Conservation (phyloP, 2,797 vertebrate genomes). For the Fistularia commersonii region DNA sequence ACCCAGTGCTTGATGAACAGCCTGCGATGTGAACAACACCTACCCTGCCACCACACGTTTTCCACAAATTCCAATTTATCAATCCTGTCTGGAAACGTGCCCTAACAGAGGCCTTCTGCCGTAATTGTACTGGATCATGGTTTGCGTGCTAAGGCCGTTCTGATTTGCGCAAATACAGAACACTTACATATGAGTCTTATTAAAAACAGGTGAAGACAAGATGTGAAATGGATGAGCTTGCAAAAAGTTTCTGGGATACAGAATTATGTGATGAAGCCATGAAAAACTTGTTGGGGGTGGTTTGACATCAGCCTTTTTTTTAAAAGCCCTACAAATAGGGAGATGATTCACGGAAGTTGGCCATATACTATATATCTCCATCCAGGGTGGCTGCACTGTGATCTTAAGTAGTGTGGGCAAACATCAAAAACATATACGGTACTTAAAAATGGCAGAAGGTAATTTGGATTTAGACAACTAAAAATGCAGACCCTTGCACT, state of each 20-base stretch:
- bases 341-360: too few relatives aligned
- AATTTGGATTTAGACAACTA: too few relatives aligned
- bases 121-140: constrained; percentile 39
- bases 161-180: constrained; percentile 48
- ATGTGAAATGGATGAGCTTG: constrained; percentile 29
- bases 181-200: constrained; percentile 49
- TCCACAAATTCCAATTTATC: constrained; percentile 59
- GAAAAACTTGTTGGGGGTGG: not conserved
- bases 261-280: constrained; percentile 1
- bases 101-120: constrained; percentile 34
- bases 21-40: constrained; percentile 54
- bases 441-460: too few relatives aligned
- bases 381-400: too few relatives aligned
- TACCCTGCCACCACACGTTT: constrained; percentile 47
- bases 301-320: not conserved
- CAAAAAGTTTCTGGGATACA: constrained; percentile 1
- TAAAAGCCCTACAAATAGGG: not conserved
- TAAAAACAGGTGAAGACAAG: constrained; percentile 37
- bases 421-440: too few relatives aligned
- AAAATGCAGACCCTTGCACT: too few relatives aligned
- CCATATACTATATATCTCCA: too few relatives aligned
- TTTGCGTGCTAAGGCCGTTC: constrained; percentile 30
- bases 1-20: constrained; percentile 37
- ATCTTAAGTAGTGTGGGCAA: too few relatives aligned
- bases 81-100: constrained; percentile 44